Evolutionary conservation across 1,140 invertebrate species (phyloP).

Genomic region (Drosophila auraria): DNA sequence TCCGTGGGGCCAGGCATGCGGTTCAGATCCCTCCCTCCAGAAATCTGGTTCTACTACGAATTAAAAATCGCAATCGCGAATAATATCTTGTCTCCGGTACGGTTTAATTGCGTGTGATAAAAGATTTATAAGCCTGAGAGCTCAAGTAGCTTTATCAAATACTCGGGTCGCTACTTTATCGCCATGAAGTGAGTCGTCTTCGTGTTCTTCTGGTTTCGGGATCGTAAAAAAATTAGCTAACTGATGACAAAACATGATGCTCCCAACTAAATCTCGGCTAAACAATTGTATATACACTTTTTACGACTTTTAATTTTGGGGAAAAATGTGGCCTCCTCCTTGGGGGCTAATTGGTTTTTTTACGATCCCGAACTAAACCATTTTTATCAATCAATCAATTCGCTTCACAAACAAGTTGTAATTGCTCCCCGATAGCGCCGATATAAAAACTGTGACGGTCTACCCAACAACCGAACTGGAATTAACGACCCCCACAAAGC

Average conservation of each 20-base stretch:
- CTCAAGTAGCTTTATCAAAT: conserved; percentile 67
- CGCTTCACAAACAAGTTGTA: conserved; percentile 37
- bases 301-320: conserved; percentile 15
- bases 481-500: conserved; percentile 19
- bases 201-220: conserved; percentile 25
- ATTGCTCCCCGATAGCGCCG: conserved; percentile 39
- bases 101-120: conserved; percentile 57
- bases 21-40: conserved; percentile 30
- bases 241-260: conserved; percentile 31
- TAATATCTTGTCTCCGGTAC: conserved; percentile 24
- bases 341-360: conserved; percentile 11
- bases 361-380: not conserved
- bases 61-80: conserved; percentile 2
- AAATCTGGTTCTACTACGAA: not conserved
- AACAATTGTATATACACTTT: conserved; percentile 3
- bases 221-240: conserved; percentile 56
- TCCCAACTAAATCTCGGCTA: not conserved
- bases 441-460: conserved; percentile 53
- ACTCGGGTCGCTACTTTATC: conserved; percentile 39
- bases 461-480: conserved; percentile 24
- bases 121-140: conserved; percentile 59
- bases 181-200: conserved; percentile 65
- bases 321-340: conserved; percentile 8
- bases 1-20: conserved; percentile 30
- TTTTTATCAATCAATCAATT: conserved; percentile 59